Evolutionary conservation across 2,888 invertebrate species (phyloP), one percentile per base, ranked within the genome.

Genomic region (Orthosia gothica): DNA sequence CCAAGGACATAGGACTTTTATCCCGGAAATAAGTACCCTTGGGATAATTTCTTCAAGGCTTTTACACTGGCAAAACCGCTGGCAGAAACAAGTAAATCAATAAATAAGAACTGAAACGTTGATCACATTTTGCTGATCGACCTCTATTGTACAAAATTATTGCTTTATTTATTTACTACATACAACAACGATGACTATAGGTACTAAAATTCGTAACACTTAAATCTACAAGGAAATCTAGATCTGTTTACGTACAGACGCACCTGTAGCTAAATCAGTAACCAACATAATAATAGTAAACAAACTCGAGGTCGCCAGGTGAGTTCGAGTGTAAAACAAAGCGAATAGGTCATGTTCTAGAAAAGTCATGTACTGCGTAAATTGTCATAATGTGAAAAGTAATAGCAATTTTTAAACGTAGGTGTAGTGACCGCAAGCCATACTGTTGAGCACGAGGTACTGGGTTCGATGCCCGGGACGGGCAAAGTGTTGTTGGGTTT

Each of bases 231-330:
- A 54, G 54, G 9, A 73, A 73, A 49, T 73, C 13, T 55, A 23
- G 40, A 49, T 55, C 15, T 26, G 5, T 49, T 49, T 50, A 7
- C 40, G n/a, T 64, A 32, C 7, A 50, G 2, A 32, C 18, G 18
- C 61, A 54, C 23, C 23, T 74, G 49, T 40, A 55, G 20, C 12
- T 55, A n/a, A 49, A 55, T 74, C 16, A 45, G n/a, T 55, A 49
- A 64, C 15, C 4, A 57, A 18, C 40, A 50, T 65, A 40, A 18
- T 62, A 47, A 23, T 11, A 18, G 23, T 16, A 13, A 65, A 74
- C 26, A 26, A 57, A 45, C 9, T 9, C 26, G 26, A 50, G 18
- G 20, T 65, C 57, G 55, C 16, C 18, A 7, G 20, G 74, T 57
- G 64, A 57, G 12, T 57, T 20, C 18, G 26, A n/a, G 23, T 23